These are phyloP conservation scores for Achatina immaculata DNA, from an alignment of 1,140 invertebrate species.

Conservation along the genomic window DNA sequence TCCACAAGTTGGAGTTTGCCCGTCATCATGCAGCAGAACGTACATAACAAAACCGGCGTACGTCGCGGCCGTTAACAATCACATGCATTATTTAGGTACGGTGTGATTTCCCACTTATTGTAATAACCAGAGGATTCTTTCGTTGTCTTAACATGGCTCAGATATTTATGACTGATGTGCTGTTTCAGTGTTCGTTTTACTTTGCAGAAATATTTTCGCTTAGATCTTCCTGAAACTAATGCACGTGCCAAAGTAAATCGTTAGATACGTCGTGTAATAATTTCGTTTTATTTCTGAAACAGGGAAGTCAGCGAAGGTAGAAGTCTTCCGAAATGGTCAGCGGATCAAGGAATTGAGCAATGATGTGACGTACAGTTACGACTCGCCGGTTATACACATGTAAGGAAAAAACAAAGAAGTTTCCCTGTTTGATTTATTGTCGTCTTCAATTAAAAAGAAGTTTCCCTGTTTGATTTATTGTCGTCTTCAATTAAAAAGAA, in stretches of 20 bases:
- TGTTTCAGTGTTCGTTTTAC: neutral
- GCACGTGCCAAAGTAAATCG: neutral
- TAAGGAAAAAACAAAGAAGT: constrained; percentile 37
- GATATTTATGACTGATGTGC: neutral
- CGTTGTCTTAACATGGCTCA: neutral
- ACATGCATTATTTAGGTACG: constrained; percentile 40
- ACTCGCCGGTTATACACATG: constrained; percentile 30
- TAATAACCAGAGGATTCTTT: neutral
- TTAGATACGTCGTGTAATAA: neutral
- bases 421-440: neutral
- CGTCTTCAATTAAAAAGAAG: neutral
- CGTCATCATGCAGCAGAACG: neutral
- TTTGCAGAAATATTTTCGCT: neutral
- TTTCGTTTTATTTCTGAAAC: neutral
- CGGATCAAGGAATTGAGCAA: constrained; percentile 39
- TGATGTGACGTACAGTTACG: constrained; percentile 40
- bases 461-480: neutral
- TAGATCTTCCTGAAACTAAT: neutral
- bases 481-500: neutral
- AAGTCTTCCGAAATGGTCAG: constrained; percentile 40
- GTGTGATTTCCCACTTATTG: neutral
- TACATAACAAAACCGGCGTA: neutral
- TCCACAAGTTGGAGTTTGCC: constrained; percentile 5
- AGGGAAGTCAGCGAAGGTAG: constrained; percentile 41
- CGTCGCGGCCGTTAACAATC: constrained; percentile 1